phyloP scores from a whole-genome alignment of 2,888 invertebrate genomes.

The Harmothoe impar region DNA sequence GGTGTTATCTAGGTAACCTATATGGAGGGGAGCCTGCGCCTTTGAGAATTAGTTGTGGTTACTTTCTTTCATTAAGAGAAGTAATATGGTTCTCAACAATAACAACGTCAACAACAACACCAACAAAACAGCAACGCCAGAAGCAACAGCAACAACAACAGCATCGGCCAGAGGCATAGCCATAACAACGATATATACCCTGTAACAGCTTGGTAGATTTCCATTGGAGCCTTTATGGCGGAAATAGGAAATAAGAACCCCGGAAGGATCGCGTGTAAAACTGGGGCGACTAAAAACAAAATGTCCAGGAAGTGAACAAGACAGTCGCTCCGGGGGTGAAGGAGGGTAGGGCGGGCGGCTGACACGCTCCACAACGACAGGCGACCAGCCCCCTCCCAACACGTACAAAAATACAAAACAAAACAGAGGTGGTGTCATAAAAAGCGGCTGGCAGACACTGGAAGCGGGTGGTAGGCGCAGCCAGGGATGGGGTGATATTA shows the following conservation, averaged over 20 bases:
- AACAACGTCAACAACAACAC: too few relatives aligned
- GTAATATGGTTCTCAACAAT: too few relatives aligned
- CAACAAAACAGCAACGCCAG: too few relatives aligned
- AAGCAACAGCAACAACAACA: too few relatives aligned
- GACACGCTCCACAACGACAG: conserved; percentile 45
- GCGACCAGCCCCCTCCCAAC: background rate
- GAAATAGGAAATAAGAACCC: conserved; percentile 46
- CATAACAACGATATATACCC: too few relatives aligned
- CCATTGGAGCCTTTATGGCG: background rate
- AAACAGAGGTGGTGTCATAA: background rate
- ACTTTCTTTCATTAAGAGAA: too few relatives aligned
- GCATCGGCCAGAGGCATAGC: background rate
- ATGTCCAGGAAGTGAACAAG: conserved; percentile 60
- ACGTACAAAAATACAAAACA: background rate
- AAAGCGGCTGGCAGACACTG: conserved; percentile 49
- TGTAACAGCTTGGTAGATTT: too few relatives aligned
- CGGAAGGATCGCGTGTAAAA: conserved; percentile 53
- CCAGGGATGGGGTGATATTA: background rate
- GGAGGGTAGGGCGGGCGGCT: conserved; percentile 23
- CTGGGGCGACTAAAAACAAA: background rate
- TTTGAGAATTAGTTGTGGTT: too few relatives aligned
- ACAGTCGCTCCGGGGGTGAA: conserved; percentile 46
- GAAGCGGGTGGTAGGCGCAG: background rate
- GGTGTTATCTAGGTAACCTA: too few relatives aligned
- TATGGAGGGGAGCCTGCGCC: too few relatives aligned